phyloP scores from a whole-genome alignment of 2,888 invertebrate genomes.

The Ormia ochracea region DNA sequence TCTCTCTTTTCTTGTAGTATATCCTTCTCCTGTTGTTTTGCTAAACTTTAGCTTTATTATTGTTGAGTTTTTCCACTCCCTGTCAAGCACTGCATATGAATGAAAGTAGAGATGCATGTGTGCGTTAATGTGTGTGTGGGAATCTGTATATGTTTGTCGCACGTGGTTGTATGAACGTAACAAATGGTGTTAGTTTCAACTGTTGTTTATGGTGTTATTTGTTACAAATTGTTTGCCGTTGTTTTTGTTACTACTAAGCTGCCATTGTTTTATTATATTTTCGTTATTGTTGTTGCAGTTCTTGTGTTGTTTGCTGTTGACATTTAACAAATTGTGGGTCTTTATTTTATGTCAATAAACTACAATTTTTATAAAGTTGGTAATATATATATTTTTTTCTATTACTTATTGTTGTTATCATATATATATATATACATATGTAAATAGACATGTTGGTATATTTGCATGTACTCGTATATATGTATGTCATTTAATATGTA shows the following conservation, averaged over 20 bases:
- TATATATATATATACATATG: not conserved
- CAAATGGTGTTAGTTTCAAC: slow-evolving; percentile 62
- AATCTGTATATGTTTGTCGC: slow-evolving; percentile 7
- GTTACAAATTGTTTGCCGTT: slow-evolving; percentile 60
- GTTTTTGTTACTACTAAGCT: slow-evolving; percentile 30
- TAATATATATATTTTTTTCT: not conserved
- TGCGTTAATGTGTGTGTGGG: not conserved
- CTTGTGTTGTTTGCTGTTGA: slow-evolving; percentile 58
- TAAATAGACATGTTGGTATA: not conserved
- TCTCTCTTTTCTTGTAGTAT: not conserved
- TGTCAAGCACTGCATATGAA: not conserved
- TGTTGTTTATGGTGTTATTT: slow-evolving; percentile 63
- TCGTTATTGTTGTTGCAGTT: slow-evolving; percentile 46
- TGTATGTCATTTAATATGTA: too few relatives aligned
- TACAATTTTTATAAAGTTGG: slow-evolving; percentile 57
- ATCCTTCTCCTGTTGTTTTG: slow-evolving; percentile 44
- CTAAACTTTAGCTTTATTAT: slow-evolving; percentile 53
- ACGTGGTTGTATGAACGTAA: slow-evolving; percentile 50
- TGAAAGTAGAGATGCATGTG: too few relatives aligned
- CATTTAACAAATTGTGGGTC: slow-evolving; percentile 63
- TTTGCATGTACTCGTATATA: too few relatives aligned
- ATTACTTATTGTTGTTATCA: not conserved
- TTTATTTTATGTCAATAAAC: slow-evolving; percentile 62
- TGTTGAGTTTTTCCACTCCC: slow-evolving; percentile 18
- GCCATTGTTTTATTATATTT: slow-evolving; percentile 51